Conservation (phyloP, 2,797 vertebrate species). For the Salmo trutta region DNA sequence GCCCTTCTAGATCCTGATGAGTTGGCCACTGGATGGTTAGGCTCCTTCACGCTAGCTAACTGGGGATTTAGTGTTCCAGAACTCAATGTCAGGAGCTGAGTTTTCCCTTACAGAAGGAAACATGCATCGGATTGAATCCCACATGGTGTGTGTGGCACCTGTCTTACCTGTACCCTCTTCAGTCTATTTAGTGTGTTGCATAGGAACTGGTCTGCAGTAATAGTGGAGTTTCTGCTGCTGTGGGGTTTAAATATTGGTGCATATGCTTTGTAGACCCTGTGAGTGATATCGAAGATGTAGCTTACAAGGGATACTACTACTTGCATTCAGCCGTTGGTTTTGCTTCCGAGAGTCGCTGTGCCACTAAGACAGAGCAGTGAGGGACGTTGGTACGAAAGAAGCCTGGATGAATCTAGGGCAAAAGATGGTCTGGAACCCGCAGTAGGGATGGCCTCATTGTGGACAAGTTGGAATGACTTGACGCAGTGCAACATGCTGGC, state of each 20-base stretch:
- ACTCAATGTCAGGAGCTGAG: no score
- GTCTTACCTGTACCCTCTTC: no score
- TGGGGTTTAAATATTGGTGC: background rate
- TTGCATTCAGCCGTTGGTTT: conserved; percentile 2
- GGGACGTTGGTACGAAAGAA: conserved; percentile 6
- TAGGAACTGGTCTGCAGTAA: no score
- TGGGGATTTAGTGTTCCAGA: no score
- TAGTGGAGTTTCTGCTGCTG: background rate
- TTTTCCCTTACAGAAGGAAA: no score
- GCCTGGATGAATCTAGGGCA: conserved; percentile 45
- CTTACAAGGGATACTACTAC: background rate
- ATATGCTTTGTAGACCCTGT: no score
- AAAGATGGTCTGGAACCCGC: conserved; percentile 45
- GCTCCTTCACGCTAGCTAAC: no score
- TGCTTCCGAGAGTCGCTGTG: no score
- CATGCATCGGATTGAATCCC: no score
- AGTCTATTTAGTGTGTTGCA: no score
- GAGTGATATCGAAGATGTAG: background rate
- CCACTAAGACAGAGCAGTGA: background rate
- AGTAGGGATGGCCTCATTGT: background rate
- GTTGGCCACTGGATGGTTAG: background rate
- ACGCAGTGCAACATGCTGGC: conserved; percentile 24
- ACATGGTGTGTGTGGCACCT: no score
- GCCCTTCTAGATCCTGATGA: background rate
- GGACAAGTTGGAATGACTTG: conserved; percentile 25